phyloP scores from a whole-genome alignment of 2,888 invertebrate genomes.

The Ganaspis brasiliensis region DNA sequence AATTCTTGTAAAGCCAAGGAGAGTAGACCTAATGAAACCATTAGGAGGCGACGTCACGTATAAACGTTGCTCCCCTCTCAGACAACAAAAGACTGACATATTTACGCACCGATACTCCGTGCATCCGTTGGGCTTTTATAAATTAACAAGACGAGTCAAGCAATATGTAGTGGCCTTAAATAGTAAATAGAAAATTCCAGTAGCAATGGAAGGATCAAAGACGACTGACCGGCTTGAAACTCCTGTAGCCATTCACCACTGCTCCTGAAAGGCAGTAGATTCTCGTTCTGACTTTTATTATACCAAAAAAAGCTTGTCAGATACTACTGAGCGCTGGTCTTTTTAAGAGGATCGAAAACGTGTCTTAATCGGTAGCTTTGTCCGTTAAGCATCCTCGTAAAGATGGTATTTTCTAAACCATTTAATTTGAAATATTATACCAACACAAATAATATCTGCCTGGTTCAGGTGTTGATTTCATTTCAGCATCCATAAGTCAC shows the following conservation, averaged over 20 bases:
- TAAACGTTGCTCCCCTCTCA: not conserved
- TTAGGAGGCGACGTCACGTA: constrained; percentile 46
- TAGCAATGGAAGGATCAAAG: constrained; percentile 55
- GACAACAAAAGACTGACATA: constrained; percentile 46
- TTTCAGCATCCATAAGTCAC: no score
- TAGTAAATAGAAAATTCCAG: constrained; percentile 69
- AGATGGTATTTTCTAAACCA: not conserved
- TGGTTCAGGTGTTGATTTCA: no score
- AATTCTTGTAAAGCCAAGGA: constrained; percentile 22
- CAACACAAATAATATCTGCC: no score
- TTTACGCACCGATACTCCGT: constrained; percentile 47
- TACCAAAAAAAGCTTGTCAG: constrained; percentile 37
- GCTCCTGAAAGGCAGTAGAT: constrained; percentile 69
- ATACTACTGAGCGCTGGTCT: constrained; percentile 6
- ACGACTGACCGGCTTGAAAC: constrained; percentile 41
- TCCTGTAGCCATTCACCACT: constrained; percentile 59
- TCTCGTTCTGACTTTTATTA: constrained; percentile 72
- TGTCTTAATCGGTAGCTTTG: constrained; percentile 9
- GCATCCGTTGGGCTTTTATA: constrained; percentile 57
- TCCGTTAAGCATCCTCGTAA: constrained; percentile 8
- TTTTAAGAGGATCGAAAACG: not conserved
- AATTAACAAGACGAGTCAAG: constrained; percentile 71
- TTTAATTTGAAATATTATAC: not conserved
- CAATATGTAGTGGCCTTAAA: constrained; percentile 71
- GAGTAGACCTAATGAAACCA: constrained; percentile 46